These are phyloP conservation scores for Trilocha varians DNA, from an alignment of 2,888 invertebrate species.

Conservation along the genomic window DNA sequence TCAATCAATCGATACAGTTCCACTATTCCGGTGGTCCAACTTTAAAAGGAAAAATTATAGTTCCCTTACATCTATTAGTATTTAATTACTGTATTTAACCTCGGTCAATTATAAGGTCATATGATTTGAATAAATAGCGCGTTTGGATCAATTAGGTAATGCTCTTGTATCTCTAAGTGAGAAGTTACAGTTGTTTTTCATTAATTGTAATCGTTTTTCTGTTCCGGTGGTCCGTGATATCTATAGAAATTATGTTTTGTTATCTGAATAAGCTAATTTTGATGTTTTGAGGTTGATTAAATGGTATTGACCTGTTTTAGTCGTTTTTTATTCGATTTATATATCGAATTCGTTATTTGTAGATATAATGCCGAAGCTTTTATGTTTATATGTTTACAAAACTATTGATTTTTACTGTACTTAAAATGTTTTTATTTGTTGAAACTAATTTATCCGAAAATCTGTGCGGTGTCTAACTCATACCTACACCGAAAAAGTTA, in stretches of 20 bases:
- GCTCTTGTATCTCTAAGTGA: slow-evolving; percentile 28
- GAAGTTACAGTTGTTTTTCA: slow-evolving; percentile 24
- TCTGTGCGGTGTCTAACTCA: too few relatives aligned
- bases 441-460: too few relatives aligned
- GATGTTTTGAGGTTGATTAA: not conserved
- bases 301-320: too few relatives aligned
- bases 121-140: slow-evolving; percentile 51
- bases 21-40: not conserved
- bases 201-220: slow-evolving; percentile 21
- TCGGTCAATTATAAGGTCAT: slow-evolving; percentile 21
- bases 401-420: too few relatives aligned
- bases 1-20: slow-evolving; percentile 1
- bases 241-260: slow-evolving; percentile 1
- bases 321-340: too few relatives aligned
- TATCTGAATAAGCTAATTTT: not conserved
- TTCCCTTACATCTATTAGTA: slow-evolving; percentile 7
- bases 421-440: too few relatives aligned
- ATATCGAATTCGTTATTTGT: too few relatives aligned
- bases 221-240: slow-evolving; percentile 32
- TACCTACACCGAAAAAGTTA: not conserved
- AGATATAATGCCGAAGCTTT: too few relatives aligned
- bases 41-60: not conserved
- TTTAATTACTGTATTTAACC: slow-evolving; percentile 16
- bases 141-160: slow-evolving; percentile 46
- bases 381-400: too few relatives aligned